Conservation (phyloP, 2,113 vertebrate species). For the Falco punctatus region DNA sequence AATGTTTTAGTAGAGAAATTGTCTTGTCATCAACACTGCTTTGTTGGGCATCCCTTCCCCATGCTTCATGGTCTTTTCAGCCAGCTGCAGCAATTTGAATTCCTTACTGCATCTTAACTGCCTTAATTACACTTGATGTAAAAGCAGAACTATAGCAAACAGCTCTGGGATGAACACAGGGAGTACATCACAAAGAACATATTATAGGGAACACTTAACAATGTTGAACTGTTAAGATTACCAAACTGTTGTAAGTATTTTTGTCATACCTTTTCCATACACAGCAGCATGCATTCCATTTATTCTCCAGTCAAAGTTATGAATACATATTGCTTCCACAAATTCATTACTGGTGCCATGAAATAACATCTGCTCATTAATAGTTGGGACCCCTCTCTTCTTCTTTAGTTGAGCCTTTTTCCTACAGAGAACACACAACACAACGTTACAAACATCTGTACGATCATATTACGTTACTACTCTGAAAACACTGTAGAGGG, state of each 20-base stretch:
- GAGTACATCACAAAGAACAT: not conserved
- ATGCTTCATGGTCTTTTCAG: not conserved
- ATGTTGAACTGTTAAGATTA: not conserved
- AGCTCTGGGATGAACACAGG: not conserved
- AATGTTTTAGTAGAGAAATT: not conserved
- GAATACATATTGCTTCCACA: conserved; percentile 94
- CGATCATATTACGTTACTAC: not conserved
- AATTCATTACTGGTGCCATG: conserved; percentile 96
- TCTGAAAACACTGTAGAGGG: not conserved
- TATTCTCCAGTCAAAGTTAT: conserved; percentile 97
- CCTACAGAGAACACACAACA: conserved; percentile 73
- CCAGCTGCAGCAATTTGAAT: not conserved
- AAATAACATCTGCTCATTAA: conserved; percentile 95
- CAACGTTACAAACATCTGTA: not conserved
- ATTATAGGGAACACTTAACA: not conserved
- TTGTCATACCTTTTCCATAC: conserved; percentile 89
- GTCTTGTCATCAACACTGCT: not conserved
- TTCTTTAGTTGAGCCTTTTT: conserved; percentile 95
- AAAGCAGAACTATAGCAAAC: not conserved
- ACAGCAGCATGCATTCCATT: conserved; percentile 92
- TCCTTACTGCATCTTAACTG: not conserved
- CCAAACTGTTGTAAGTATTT: no score
- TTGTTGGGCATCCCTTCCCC: not conserved
- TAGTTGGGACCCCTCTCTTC: conserved; percentile 82
- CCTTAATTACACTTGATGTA: not conserved